Conservation (phyloP, 2,113 vertebrate genomes). For the Recurvirostra avosetta region DNA sequence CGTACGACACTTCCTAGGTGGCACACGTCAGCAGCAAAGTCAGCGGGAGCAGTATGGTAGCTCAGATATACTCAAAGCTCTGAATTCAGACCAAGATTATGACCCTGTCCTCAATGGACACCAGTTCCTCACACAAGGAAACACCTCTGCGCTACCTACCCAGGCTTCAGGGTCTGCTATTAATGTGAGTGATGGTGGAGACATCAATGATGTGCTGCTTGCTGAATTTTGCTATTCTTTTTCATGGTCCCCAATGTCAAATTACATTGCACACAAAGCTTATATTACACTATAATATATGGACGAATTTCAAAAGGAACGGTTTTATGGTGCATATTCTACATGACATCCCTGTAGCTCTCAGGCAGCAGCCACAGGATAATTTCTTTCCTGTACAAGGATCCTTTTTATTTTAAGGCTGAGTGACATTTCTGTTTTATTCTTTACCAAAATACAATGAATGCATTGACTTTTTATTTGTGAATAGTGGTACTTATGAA, state of each 20-base stretch:
- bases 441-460: not conserved
- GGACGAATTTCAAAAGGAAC: not conserved
- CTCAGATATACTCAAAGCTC: not conserved
- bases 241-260: not conserved
- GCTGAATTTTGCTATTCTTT: not conserved
- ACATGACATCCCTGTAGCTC: not conserved
- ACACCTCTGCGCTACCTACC: not conserved
- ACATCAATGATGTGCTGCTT: not conserved
- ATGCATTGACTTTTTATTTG: not conserved
- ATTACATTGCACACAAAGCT: not conserved
- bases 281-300: not conserved
- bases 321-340: not conserved
- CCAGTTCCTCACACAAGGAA: not conserved
- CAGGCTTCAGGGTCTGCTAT: not conserved
- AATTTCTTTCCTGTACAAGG: not conserved
- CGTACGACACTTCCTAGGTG: fast-evolving
- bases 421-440: not conserved
- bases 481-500: not conserved
- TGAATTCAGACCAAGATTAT: not conserved
- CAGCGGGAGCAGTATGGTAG: not conserved
- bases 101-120: not conserved
- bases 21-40: fast-evolving
- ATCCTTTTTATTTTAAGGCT: not conserved
- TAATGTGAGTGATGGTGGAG: not conserved
- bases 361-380: not conserved